A percentile compares a stretch with the other conserved stretches of the same genome.
Conservation (phyloP, 2,888 invertebrate genomes). For the Sepioteuthis lessoniana region DNA sequence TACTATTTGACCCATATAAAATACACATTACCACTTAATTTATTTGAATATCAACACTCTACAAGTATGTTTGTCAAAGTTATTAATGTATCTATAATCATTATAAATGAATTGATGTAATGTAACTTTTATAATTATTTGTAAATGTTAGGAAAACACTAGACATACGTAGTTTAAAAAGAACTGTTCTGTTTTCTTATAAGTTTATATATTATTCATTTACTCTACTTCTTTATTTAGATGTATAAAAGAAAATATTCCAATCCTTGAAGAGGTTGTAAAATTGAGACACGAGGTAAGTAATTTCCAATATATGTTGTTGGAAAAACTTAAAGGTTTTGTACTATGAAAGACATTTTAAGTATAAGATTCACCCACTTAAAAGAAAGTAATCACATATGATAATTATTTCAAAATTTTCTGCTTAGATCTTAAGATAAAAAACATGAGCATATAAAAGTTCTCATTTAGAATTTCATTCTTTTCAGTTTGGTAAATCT, state of each 20-base stretch:
- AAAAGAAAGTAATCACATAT: neutral
- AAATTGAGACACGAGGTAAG: constrained; percentile 74
- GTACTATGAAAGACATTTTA: neutral
- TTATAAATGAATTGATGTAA: too few species aligned
- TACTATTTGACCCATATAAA: too few species aligned
- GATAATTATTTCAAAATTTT: neutral
- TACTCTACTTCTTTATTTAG: constrained; percentile 58
- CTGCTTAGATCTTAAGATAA: neutral
- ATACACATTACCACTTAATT: too few species aligned
- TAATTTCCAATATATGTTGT: neutral
- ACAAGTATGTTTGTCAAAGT: too few species aligned
- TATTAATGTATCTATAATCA: too few species aligned
- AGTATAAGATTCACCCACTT: neutral
- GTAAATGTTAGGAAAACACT: too few species aligned
- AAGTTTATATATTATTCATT: neutral
- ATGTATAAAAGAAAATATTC: constrained; percentile 76
- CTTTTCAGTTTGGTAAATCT: neutral
- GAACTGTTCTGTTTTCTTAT: neutral
- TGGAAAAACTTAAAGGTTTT: neutral
- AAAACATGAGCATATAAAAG: too few species aligned
- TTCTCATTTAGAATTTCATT: neutral
- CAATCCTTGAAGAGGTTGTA: constrained; percentile 76
- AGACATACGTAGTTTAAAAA: too few species aligned
- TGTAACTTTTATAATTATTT: too few species aligned
- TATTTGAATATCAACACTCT: too few species aligned